A percentile compares a stretch with the other conserved stretches of the same genome.
These are phyloP conservation scores for Schizothorax lantsangensis DNA, from an alignment of 2,797 vertebrate species.

Conservation along the genomic window DNA sequence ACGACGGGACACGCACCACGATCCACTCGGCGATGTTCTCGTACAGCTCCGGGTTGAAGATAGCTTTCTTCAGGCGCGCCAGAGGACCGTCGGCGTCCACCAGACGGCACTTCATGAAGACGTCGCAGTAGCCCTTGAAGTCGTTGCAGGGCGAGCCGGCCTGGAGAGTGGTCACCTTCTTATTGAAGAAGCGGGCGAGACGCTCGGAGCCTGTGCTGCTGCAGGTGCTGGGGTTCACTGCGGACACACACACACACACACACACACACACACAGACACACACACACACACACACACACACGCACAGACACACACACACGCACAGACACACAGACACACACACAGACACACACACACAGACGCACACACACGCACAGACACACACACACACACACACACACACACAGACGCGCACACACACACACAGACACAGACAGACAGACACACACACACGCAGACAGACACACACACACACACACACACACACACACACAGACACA, in stretches of 20 bases:
- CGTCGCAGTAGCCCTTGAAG: constrained; percentile 98
- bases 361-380: no score
- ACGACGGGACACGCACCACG: constrained; percentile 82
- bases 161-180: constrained; percentile 92
- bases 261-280: background rate
- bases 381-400: no score
- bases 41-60: constrained; percentile 97
- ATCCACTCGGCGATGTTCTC: constrained; percentile 99
- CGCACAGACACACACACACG: no score
- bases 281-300: no score
- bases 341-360: no score
- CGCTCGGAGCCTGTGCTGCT: constrained; percentile 92
- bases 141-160: constrained; percentile 98
- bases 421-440: no score
- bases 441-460: no score
- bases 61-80: constrained; percentile 96
- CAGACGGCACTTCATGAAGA: constrained; percentile 97
- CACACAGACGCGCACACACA: no score
- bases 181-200: constrained; percentile 84
- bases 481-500: no score
- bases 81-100: constrained; percentile 97
- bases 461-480: no score
- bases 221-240: constrained; percentile 92
- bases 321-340: no score
- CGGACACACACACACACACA: constrained; percentile 1